phyloP scores from a whole-genome alignment of 2,113 vertebrate species.

The Tichodroma muraria region DNA sequence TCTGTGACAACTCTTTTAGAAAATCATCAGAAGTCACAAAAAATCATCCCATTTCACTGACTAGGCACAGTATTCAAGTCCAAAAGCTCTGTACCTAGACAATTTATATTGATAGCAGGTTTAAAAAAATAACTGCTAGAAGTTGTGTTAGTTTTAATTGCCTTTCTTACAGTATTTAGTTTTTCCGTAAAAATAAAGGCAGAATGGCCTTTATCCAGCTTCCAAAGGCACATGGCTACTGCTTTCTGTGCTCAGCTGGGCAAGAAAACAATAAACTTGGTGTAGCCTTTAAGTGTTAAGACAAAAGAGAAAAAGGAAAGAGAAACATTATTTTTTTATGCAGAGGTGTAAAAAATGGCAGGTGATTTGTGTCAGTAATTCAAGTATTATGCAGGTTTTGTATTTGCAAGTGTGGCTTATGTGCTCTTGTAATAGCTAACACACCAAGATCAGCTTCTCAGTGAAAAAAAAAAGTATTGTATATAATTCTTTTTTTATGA shows the following conservation, averaged over 20 bases:
- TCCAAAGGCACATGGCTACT: background rate
- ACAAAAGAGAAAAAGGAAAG: background rate
- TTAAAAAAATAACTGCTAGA: background rate
- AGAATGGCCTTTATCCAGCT: background rate
- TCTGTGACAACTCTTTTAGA: background rate
- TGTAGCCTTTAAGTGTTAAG: background rate
- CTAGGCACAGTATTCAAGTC: background rate
- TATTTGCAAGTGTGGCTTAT: background rate
- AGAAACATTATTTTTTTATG: background rate
- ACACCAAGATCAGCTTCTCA: background rate
- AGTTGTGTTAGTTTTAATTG: conserved; percentile 1
- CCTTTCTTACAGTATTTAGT: background rate
- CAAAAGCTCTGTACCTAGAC: background rate
- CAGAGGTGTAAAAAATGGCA: background rate
- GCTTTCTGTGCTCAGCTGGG: background rate
- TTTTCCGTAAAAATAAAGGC: background rate
- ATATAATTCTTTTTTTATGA: background rate
- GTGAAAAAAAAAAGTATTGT: background rate
- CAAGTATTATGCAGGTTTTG: background rate
- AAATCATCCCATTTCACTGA: background rate
- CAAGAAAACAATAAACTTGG: background rate
- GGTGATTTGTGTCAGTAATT: background rate
- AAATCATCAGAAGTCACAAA: background rate
- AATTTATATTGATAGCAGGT: background rate
- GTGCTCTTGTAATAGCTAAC: background rate